Evolutionary conservation across 2,797 vertebrate genomes (phyloP), one percentile per base, ranked within the genome.

Genomic region (Rhyacichthys aspro): DNA sequence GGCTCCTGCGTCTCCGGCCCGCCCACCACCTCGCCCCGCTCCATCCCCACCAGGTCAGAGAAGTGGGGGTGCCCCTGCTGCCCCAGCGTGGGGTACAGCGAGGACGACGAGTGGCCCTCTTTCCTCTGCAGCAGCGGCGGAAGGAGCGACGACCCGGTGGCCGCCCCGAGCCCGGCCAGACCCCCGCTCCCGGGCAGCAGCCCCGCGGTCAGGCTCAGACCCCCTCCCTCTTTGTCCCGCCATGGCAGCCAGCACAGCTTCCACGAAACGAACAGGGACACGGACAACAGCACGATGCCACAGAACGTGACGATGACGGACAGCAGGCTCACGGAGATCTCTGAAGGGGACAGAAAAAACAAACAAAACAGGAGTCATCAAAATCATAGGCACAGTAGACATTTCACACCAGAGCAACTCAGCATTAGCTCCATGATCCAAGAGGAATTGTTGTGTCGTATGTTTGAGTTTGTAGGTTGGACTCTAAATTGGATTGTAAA

Each of bases 261-360:
- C 95, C 95, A 97, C 41, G 95, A 97, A 69, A 97, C 96, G n/a
- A 97, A 97, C 75, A 97, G 94, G 11, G 95, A 97, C 62, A 97
- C 96, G 1, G 95, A 95, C 63, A 97, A 92, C 34, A 97, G 93
- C 55, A 95, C 95, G 48, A 97, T 94, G 71, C 96, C 96, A 7
- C 96, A 97, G 91, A 96, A 96, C 0, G 95, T 97, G 82, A 97
- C 96, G 11, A 97, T 96, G 82, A 97, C 95, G 0, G 95, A 96
- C 63, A 97, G 92, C 68, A 97, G 93, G 15, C 95, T 97, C 79
- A 97, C 95, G 0, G 94, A 94, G 88, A 97, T 95, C 83, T 97
- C 96, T 97, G 37, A 50, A 15, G 58, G 7, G 28, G 41, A 33
- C 33, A 58, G 46, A 47, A 48, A 11, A 28, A 39, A 43, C 37